Conservation (phyloP, 2,113 vertebrate species). For the Thalassarche chlororhynchos region DNA sequence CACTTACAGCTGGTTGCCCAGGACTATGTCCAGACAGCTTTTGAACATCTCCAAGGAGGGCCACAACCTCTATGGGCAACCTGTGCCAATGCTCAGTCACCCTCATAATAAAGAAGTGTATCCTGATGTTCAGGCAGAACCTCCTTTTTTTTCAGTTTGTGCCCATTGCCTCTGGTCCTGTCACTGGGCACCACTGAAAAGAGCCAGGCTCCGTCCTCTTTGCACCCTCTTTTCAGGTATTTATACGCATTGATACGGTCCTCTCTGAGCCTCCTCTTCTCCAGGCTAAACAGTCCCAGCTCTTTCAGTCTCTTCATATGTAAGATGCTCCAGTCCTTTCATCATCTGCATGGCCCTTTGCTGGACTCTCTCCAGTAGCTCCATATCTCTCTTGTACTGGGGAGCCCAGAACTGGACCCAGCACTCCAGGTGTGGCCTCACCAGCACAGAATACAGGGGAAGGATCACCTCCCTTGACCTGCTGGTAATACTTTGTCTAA, state of each 20-base stretch:
- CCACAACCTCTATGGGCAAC: background rate
- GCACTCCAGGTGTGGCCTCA: background rate
- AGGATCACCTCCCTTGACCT: background rate
- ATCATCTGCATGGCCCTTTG: background rate
- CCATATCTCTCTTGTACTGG: background rate
- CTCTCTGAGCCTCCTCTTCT: background rate
- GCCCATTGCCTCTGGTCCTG: background rate
- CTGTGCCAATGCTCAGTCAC: background rate
- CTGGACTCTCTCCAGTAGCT: background rate
- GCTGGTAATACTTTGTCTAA: background rate
- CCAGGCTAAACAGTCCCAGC: background rate
- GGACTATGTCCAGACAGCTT: background rate
- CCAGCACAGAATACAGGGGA: background rate
- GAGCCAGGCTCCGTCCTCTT: background rate
- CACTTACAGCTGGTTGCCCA: background rate
- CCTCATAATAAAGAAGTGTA: background rate
- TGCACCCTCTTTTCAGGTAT: background rate
- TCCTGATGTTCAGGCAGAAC: background rate
- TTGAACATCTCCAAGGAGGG: background rate
- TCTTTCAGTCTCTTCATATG: background rate
- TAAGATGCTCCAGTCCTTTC: background rate
- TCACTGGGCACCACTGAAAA: background rate
- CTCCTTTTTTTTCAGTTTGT: background rate
- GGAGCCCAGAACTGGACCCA: background rate
- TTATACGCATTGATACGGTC: background rate